Percentiles rank a stretch among this genome's conserved stretches.
Evolutionary conservation across 2,113 vertebrate genomes (phyloP).

Genomic region (Pterophyllum scalare): DNA sequence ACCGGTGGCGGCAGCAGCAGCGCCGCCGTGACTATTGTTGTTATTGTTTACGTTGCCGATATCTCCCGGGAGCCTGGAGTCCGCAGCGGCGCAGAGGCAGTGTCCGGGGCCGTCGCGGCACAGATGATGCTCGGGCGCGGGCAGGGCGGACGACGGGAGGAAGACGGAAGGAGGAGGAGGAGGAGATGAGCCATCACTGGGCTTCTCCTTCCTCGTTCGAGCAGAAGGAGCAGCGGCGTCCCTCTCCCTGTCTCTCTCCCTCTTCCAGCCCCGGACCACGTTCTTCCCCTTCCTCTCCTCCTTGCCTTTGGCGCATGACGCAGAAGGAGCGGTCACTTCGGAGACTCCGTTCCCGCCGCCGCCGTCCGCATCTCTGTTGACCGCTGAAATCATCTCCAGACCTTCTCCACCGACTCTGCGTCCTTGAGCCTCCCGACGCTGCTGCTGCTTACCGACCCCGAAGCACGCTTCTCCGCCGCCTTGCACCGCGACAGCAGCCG

Average conservation of each 20-base stretch:
- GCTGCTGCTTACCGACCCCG: constrained; percentile 80
- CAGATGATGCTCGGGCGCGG: constrained; percentile 88
- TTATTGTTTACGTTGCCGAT: constrained; percentile 73
- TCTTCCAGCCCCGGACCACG: constrained; percentile 88
- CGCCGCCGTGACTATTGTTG: constrained; percentile 40
- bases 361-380: constrained; percentile 83
- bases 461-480: constrained; percentile 77
- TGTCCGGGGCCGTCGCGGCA: constrained; percentile 83
- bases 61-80: constrained; percentile 72
- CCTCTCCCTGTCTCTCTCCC: constrained; percentile 85
- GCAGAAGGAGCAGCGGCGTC: constrained; percentile 77
- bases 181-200: constrained; percentile 84
- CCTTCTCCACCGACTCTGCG: constrained; percentile 86
- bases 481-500: constrained; percentile 87
- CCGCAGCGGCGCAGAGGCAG: constrained; percentile 83
- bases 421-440: constrained; percentile 91
- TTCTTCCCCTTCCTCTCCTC: constrained; percentile 91
- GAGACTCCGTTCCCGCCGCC: constrained; percentile 63
- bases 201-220: constrained; percentile 86
- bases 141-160: constrained; percentile 77
- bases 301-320: constrained; percentile 88
- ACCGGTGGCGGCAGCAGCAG: constrained; percentile 18
- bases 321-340: constrained; percentile 53
- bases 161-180: constrained; percentile 58
- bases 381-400: constrained; percentile 83